Conservation (phyloP, 1,140 invertebrate species). For the Sycophila sp. region DNA sequence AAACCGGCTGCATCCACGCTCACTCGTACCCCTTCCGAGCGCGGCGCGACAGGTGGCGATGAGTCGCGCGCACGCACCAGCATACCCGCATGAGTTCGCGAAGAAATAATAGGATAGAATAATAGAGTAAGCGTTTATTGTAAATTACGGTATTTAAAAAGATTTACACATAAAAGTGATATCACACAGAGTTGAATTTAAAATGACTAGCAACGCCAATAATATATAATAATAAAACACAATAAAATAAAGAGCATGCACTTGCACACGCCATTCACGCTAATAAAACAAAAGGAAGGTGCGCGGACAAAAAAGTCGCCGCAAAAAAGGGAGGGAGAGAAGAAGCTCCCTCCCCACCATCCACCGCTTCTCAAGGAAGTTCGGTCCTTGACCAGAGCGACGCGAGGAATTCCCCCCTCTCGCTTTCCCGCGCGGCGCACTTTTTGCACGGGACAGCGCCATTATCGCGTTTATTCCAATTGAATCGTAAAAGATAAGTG, state of each 20-base stretch:
- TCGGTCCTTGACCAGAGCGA: constrained; percentile 57
- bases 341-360: not conserved
- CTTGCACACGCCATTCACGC: too few relatives aligned
- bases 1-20: too few relatives aligned
- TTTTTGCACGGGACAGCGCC: constrained; percentile 9
- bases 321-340: constrained; percentile 39
- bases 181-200: too few relatives aligned
- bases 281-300: constrained; percentile 37
- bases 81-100: too few relatives aligned
- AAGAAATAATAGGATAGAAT: too few relatives aligned
- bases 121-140: too few relatives aligned
- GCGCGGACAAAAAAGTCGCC: too few relatives aligned
- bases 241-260: not conserved
- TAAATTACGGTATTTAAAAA: too few relatives aligned
- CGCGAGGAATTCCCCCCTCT: constrained; percentile 51
- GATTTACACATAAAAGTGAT: too few relatives aligned
- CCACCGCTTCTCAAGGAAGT: constrained; percentile 30
- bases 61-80: not conserved
- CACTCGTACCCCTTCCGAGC: too few relatives aligned
- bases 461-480: constrained; percentile 28
- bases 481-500: constrained; percentile 29
- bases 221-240: not conserved
- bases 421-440: constrained; percentile 1
- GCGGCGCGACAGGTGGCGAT: not conserved
- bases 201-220: too few relatives aligned